A percentile compares a stretch with the other conserved stretches of the same genome.
Conservation (phyloP, 2,797 vertebrate species). For the Malacoctenus gilli region DNA sequence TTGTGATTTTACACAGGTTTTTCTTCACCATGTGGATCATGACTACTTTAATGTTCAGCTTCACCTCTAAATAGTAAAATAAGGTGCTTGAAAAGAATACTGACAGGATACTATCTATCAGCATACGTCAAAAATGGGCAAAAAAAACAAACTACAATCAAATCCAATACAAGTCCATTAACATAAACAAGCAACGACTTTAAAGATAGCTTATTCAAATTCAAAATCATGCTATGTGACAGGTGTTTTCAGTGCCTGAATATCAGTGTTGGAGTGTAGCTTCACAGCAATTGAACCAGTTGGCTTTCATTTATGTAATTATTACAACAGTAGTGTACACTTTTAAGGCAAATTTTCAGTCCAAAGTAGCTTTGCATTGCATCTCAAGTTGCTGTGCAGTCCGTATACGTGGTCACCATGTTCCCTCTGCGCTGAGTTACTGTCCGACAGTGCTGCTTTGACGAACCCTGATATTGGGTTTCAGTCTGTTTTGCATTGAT, state of each 20-base stretch:
- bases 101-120: constrained; percentile 30
- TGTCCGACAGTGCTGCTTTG: constrained; percentile 93
- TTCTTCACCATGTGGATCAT: constrained; percentile 18
- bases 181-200: constrained; percentile 14
- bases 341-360: constrained; percentile 40
- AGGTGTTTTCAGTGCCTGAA: constrained; percentile 22
- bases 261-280: constrained; percentile 7
- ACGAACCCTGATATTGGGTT: constrained; percentile 85
- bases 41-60: constrained; percentile 23
- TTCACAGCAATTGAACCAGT: constrained; percentile 54
- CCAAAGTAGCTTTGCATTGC: no score
- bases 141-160: constrained; percentile 37
- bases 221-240: constrained; percentile 24
- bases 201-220: constrained; percentile 27
- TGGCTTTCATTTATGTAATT: constrained; percentile 29
- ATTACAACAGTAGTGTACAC: constrained; percentile 30
- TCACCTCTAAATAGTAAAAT: constrained; percentile 9
- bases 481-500: constrained; percentile 83
- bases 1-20: constrained; percentile 8
- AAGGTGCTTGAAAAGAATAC: constrained; percentile 51
- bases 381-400: constrained; percentile 87
- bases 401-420: constrained; percentile 97
- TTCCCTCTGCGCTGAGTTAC: constrained; percentile 96
- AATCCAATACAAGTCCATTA: constrained; percentile 18
- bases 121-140: constrained; percentile 30